phyloP scores from a whole-genome alignment of 2,888 invertebrate genomes.

The Lasioglossum calceatum region DNA sequence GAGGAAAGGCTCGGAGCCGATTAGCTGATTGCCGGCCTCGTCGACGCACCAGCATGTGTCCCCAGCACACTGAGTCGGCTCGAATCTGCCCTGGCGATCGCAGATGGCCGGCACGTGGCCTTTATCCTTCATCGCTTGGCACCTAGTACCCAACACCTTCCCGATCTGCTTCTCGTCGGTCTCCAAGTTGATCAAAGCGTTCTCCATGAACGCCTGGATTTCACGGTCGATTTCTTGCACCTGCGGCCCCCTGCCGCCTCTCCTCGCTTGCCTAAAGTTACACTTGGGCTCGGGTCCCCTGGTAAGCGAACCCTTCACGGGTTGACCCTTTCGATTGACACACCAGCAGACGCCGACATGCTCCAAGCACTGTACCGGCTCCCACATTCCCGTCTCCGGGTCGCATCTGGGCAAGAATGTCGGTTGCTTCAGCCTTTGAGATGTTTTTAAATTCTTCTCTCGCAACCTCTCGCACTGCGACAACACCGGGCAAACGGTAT shows the following conservation, averaged over 20 bases:
- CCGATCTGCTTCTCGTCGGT: constrained; percentile 77
- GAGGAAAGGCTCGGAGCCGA: constrained; percentile 87
- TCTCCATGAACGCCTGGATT: constrained; percentile 79
- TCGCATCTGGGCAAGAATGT: constrained; percentile 93
- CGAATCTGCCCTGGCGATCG: constrained; percentile 89
- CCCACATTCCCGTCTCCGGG: constrained; percentile 90
- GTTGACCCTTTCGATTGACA: constrained; percentile 92
- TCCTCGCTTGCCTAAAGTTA: constrained; percentile 92
- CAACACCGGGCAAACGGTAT: constrained; percentile 92
- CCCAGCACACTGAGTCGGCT: constrained; percentile 90
- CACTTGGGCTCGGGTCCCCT: constrained; percentile 91
- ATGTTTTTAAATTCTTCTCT: constrained; percentile 91
- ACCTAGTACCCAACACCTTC: constrained; percentile 85
- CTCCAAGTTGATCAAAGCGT: constrained; percentile 71
- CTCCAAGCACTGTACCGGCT: constrained; percentile 92
- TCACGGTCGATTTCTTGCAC: constrained; percentile 76
- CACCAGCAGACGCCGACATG: constrained; percentile 94
- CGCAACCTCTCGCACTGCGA: constrained; percentile 93
- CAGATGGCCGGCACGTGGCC: constrained; percentile 87
- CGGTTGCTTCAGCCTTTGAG: constrained; percentile 89
- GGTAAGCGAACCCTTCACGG: constrained; percentile 91
- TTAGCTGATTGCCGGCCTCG: constrained; percentile 91
- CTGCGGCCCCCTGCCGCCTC: constrained; percentile 81
- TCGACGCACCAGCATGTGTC: constrained; percentile 94
- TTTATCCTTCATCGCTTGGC: constrained; percentile 85